phyloP scores from a whole-genome alignment of 1,140 invertebrate genomes.

The Adoxophyes honmai region DNA sequence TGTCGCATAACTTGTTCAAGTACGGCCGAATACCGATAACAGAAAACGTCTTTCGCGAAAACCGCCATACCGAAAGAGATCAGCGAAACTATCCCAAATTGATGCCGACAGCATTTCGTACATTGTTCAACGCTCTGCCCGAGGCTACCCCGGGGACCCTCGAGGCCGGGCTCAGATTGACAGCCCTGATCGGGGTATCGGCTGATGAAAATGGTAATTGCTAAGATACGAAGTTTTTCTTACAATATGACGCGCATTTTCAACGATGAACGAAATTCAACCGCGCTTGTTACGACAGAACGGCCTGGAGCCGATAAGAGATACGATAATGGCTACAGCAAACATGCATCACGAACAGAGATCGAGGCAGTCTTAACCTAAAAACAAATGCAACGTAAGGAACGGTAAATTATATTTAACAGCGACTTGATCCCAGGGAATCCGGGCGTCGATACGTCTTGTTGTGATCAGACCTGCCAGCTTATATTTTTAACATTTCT shows the following conservation, averaged over 20 bases:
- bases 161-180: slow-evolving; percentile 1
- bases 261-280: neutral
- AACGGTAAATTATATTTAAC: too few species aligned
- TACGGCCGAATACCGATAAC: too few species aligned
- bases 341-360: too few species aligned
- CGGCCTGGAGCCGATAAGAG: too few species aligned
- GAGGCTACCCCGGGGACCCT: neutral
- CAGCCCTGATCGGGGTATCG: slow-evolving; percentile 9
- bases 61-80: neutral
- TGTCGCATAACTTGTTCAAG: too few species aligned
- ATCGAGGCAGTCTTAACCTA: too few species aligned
- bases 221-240: slow-evolving; percentile 8
- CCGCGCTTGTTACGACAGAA: neutral
- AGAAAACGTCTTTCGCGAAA: too few species aligned
- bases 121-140: neutral
- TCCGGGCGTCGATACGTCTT: neutral
- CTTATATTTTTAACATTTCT: slow-evolving; percentile 13
- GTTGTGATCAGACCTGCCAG: neutral
- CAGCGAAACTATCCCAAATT: neutral
- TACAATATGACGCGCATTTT: slow-evolving; percentile 1
- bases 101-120: neutral
- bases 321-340: too few species aligned
- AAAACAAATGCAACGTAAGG: too few species aligned
- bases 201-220: slow-evolving; percentile 14
- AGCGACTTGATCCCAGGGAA: neutral